phyloP scores from a whole-genome alignment of 2,888 invertebrate species.

The Oxystoma pomonae region DNA sequence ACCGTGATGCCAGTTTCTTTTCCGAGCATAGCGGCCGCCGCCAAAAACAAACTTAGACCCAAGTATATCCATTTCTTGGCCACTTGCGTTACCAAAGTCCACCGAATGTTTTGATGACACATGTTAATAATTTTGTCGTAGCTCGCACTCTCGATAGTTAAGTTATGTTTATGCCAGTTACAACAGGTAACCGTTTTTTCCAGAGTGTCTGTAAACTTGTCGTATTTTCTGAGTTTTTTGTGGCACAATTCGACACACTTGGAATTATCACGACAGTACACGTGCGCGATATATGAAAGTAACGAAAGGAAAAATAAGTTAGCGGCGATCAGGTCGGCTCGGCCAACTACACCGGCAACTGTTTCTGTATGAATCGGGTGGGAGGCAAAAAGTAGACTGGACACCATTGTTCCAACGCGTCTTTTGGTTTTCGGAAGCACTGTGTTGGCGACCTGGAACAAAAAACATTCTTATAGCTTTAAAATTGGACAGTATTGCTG shows the following conservation, averaged over 20 bases:
- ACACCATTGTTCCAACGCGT: slow-evolving; percentile 65
- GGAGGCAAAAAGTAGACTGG: slow-evolving; percentile 86
- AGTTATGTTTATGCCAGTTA: slow-evolving; percentile 38
- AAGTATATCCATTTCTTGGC: slow-evolving; percentile 57
- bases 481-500: too few species aligned
- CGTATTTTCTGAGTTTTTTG: slow-evolving; percentile 34
- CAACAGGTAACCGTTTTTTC: slow-evolving; percentile 43
- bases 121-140: neutral
- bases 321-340: slow-evolving; percentile 91
- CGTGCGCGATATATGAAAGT: slow-evolving; percentile 78
- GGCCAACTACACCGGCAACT: slow-evolving; percentile 91
- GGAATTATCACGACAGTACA: slow-evolving; percentile 56
- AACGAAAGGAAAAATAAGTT: slow-evolving; percentile 86
- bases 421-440: slow-evolving; percentile 61
- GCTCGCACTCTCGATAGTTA: neutral
- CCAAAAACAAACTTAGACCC: slow-evolving; percentile 54
- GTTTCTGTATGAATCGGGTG: slow-evolving; percentile 98
- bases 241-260: slow-evolving; percentile 38
- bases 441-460: slow-evolving; percentile 71
- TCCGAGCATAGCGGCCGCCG: slow-evolving; percentile 79
- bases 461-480: too few species aligned
- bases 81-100: slow-evolving; percentile 39
- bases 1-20: slow-evolving; percentile 96
- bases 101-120: slow-evolving; percentile 12
- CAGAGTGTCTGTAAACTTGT: slow-evolving; percentile 39